These are phyloP conservation scores for Mirza zaza DNA, from an alignment of 2,113 vertebrate genomes.

Conservation along the genomic window DNA sequence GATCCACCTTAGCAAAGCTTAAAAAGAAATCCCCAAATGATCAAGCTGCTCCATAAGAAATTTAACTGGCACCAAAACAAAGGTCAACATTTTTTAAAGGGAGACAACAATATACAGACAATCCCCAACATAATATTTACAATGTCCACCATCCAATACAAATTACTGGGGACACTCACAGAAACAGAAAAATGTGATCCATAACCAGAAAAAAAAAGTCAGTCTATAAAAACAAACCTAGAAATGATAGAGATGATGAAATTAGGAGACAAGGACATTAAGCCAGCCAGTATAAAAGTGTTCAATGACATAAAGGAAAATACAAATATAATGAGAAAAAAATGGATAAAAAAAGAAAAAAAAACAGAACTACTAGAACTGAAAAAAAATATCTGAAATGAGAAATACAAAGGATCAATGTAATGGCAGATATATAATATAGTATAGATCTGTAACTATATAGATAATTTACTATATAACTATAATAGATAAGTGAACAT, in stretches of 20 bases:
- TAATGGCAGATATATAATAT: not conserved
- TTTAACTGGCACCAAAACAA: constrained; percentile 7
- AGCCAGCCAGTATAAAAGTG: not conserved
- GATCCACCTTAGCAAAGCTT: not conserved
- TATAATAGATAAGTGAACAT: not conserved
- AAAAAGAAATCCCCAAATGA: not conserved
- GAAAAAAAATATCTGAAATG: constrained; percentile 2
- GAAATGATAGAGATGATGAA: not conserved
- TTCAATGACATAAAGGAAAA: not conserved
- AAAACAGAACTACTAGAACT: not conserved
- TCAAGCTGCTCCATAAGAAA: not conserved
- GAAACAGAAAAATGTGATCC: not conserved
- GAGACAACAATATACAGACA: not conserved
- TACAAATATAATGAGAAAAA: not conserved
- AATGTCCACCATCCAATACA: not conserved
- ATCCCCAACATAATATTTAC: not conserved
- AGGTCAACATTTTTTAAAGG: not conserved
- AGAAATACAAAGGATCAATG: not conserved
- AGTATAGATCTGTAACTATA: too few relatives aligned
- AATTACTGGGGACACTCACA: not conserved
- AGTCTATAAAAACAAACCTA: not conserved
- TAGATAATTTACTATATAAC: too few relatives aligned
- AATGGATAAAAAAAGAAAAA: not conserved
- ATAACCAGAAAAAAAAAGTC: not conserved
- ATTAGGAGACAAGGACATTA: not conserved